Conservation (phyloP, 64 coral and sea anemone genomes). For the Stichodactyla mertensii region DNA sequence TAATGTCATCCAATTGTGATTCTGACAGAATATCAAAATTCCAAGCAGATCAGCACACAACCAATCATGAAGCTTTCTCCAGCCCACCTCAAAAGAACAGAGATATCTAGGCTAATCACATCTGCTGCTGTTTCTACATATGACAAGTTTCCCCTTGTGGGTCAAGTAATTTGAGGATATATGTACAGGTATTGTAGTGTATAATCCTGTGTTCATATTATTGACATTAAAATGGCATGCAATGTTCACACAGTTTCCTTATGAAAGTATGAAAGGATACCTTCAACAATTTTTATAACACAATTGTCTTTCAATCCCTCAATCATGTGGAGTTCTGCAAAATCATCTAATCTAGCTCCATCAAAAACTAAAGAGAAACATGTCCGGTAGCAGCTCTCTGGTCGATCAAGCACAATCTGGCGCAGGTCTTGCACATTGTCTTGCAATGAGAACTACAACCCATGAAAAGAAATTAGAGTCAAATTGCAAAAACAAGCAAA, state of each 20-base stretch:
- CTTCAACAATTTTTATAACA: slow-evolving; percentile 94
- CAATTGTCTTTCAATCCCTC: slow-evolving; percentile 71
- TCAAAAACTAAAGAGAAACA: slow-evolving; percentile 91
- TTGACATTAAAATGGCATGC: not conserved
- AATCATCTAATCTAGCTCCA: slow-evolving; percentile 87
- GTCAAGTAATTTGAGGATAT: no score
- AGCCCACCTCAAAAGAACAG: no score
- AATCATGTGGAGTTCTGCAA: slow-evolving; percentile 91
- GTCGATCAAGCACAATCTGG: slow-evolving; percentile 89
- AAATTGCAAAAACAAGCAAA: not conserved
- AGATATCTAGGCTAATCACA: no score
- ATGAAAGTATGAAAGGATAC: slow-evolving; percentile 22
- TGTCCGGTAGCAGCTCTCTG: slow-evolving; percentile 90
- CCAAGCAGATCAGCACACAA: no score
- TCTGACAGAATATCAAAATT: no score
- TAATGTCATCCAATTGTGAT: no score
- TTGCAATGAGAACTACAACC: slow-evolving; percentile 43
- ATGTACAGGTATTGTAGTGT: no score
- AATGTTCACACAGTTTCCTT: not conserved
- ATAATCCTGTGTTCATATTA: no score
- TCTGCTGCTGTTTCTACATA: no score
- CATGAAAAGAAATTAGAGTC: not conserved
- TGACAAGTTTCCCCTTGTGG: no score
- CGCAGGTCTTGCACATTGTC: slow-evolving; percentile 94
- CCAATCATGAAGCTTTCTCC: no score